Evolutionary conservation across 2,797 vertebrate genomes (phyloP).

Genomic region (Phoxinus dragarum): DNA sequence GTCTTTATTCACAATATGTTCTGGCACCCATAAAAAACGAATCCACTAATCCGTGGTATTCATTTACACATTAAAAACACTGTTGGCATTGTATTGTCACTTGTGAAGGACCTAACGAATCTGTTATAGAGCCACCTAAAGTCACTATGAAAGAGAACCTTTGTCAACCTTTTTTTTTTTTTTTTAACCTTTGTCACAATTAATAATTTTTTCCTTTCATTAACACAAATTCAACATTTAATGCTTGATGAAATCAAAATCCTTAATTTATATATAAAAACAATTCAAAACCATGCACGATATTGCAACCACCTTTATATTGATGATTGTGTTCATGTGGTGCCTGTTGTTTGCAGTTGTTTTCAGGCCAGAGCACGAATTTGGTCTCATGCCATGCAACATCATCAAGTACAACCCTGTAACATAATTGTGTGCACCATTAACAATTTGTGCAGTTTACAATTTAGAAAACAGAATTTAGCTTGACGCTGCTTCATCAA

Average conservation of each 20-base stretch:
- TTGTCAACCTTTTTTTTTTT: no score
- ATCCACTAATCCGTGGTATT: neutral
- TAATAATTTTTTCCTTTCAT: neutral
- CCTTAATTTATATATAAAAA: neutral
- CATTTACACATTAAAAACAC: neutral
- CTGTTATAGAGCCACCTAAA: neutral
- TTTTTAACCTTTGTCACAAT: neutral
- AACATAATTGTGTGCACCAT: neutral
- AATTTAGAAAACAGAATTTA: neutral
- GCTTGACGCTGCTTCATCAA: no score
- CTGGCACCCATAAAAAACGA: neutral
- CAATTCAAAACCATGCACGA: neutral
- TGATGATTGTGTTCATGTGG: neutral
- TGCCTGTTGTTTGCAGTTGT: neutral
- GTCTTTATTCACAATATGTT: neutral
- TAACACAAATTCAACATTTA: neutral
- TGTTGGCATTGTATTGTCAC: neutral
- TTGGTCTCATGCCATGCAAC: neutral
- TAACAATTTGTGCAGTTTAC: neutral
- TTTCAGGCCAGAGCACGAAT: neutral
- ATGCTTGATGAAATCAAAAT: no score
- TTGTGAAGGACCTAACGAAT: neutral
- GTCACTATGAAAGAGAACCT: neutral
- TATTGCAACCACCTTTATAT: neutral
- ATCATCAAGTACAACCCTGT: neutral